Base-by-base conservation (phyloP, 2,888 invertebrate genomes). In the Heliconius ismenius region DNA sequence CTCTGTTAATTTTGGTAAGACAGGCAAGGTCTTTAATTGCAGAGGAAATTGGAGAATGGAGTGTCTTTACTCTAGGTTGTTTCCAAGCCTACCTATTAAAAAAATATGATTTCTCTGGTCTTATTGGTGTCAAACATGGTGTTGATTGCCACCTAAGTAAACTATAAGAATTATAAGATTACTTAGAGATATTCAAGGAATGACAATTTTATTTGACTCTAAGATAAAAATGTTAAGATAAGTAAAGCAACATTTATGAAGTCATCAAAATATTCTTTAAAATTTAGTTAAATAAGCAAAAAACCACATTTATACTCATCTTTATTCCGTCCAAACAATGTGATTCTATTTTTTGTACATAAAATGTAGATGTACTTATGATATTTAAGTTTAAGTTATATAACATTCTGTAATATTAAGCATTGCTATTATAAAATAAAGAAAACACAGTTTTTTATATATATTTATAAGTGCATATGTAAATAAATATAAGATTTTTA, bases 401-500 rank as follows among this genome's bases (percentile, higher is more conserved):
- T 39, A 65, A 67, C 60, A 62, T 65, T 65, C 15, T 43, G 15
- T 24, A 39, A 24, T 43, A 39, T 65, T 10, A 39, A n/a, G 7
- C 36, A 21, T 65, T 36, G 39, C 7, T 65, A 65, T 65, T 36
- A 11, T 65, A n/a, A 65, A 67, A 67, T 24, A 24, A 43, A 43
- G 43, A 26, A 15, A 7, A 18, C 15, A 36, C 9, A 15, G 26
- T 67, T 67, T 65, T 67, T 67, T 9, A 67, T 79, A 72, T 78
- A 77, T 75, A 74, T 70, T 79, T 74, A 74, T 77, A 79, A 74
- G 77, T 77, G 65, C 62, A 75, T 63, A 73, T 77, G 75, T 39
- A 69, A 79, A 36, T 74, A 75, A 65, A 70, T 69, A 78, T 72
- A 77, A 76, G 72, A 75, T 69, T 77, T 68, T 69, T 76, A 76